Base-by-base conservation (phyloP, 2,113 vertebrate species). In the Rousettus leschenaultii region DNA sequence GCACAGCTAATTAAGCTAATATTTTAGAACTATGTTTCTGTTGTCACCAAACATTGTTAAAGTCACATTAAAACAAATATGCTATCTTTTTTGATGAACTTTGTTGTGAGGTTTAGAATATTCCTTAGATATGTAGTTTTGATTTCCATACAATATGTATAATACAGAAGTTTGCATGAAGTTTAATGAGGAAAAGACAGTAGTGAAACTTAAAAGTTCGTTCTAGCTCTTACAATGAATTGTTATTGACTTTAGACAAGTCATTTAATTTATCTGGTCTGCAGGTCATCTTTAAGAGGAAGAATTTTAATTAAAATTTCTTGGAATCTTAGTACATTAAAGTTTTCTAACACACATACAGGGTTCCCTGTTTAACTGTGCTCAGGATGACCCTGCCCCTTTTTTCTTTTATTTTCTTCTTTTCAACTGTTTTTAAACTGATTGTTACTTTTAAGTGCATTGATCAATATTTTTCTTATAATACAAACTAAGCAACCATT, bases 21-120 rank as follows among this genome's bases (percentile, higher is more conserved):
- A 71, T n/a, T 96, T 91, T 70, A 86, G 21, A 86, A 19, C 28
- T n/a, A 13, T 70, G 35, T 6, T 95, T 7, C 15, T 78, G 3
- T 51, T 86, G 74, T 85, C 74, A 82, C 45, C 38, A 74, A 96
- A 83, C 30, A 78, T 70, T 26, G 93, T 96, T 89, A 93, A 73
- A 77, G 3, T 73, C 43, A 93, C 33, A 13, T 87, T 93, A 85
- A 74, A 86, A 92, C 89, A 55, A 95, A 51, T 33, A 5, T 16
- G 10, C 43, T 53, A 12, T 35, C 2, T n/a, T 96, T 96, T 87
- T 94, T 40, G 1, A 35, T 77, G 33, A 77, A 68, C 8, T 43
- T 55, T 57, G 11, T 26, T 48, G 22, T 48, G 7, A 68, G 16
- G 22, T 51, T 91, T 83, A 35, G 12, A 93, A 71, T 35, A 75